Conservation (phyloP, 2,797 vertebrate species). For the Syngnathus acus region DNA sequence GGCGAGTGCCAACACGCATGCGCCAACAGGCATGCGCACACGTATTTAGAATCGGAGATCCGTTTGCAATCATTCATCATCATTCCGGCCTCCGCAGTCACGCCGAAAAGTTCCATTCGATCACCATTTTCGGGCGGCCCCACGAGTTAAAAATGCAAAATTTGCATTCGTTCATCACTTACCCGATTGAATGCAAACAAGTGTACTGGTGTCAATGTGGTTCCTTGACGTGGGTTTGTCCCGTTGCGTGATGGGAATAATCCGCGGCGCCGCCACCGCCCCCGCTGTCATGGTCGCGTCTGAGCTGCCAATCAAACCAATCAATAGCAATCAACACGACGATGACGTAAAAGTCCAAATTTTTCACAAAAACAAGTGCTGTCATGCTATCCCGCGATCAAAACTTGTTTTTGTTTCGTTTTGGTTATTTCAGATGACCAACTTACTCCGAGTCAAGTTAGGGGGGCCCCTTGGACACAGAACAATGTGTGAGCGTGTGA, state of each 20-base stretch:
- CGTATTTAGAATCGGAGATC: too few relatives aligned
- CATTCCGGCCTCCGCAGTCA: too few relatives aligned
- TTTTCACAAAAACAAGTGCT: neutral
- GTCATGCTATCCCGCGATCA: neutral
- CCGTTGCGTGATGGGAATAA: constrained; percentile 41
- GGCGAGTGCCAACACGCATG: constrained; percentile 14
- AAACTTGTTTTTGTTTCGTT: too few relatives aligned
- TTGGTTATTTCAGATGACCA: too few relatives aligned
- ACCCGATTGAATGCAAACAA: constrained; percentile 53
- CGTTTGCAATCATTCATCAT: too few relatives aligned
- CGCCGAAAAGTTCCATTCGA: too few relatives aligned
- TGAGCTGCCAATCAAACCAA: neutral
- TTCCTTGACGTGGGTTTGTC: constrained; percentile 26
- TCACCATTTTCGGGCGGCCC: too few relatives aligned
- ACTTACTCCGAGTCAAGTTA: neutral
- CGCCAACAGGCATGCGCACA: neutral
- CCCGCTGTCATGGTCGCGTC: constrained; percentile 43
- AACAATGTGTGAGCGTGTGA: too few relatives aligned
- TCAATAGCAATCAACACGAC: neutral
- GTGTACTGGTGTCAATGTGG: constrained; percentile 41
- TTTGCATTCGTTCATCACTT: neutral
- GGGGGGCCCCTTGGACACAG: too few relatives aligned
- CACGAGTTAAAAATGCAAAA: too few relatives aligned
- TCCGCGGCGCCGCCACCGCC: constrained; percentile 39
- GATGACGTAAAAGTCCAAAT: neutral